These are phyloP conservation scores for Ophiodon elongatus DNA, from an alignment of 2,113 vertebrate species.

Conservation along the genomic window DNA sequence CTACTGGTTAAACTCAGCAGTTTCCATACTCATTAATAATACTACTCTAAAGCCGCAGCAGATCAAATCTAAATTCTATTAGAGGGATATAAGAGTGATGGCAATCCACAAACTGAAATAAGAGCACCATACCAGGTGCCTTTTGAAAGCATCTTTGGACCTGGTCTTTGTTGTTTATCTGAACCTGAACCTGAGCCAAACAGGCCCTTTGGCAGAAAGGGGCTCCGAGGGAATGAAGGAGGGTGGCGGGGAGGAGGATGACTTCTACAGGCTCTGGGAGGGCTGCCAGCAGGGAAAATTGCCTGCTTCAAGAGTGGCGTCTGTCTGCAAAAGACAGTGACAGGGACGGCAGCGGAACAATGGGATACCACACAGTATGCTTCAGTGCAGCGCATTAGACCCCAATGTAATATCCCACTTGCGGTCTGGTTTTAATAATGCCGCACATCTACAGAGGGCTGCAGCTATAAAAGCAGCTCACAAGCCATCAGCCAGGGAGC, in stretches of 20 bases:
- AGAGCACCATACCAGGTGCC: slow-evolving; percentile 67
- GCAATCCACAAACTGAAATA: slow-evolving; percentile 44
- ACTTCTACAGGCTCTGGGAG: slow-evolving; percentile 72
- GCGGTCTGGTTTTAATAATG: slow-evolving; percentile 68
- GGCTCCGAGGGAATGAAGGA: slow-evolving; percentile 50
- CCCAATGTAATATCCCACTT: slow-evolving; percentile 50
- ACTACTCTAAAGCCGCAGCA: slow-evolving; percentile 33
- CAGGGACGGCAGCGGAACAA: slow-evolving; percentile 40
- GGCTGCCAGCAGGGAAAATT: slow-evolving; percentile 59
- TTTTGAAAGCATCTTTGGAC: slow-evolving; percentile 74
- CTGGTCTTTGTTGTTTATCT: slow-evolving; percentile 63
- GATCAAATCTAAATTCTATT: slow-evolving; percentile 50
- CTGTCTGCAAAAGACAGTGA: slow-evolving; percentile 71
- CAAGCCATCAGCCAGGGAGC: slow-evolving; percentile 63
- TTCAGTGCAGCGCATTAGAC: slow-evolving; percentile 50
- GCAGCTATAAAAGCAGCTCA: slow-evolving; percentile 58
- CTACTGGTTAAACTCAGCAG: slow-evolving; percentile 18
- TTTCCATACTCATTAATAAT: slow-evolving; percentile 46
- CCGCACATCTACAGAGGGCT: slow-evolving; percentile 52
- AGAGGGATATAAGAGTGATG: slow-evolving; percentile 35
- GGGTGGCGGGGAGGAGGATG: slow-evolving; percentile 55
- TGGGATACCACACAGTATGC: slow-evolving; percentile 61
- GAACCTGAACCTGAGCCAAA: slow-evolving; percentile 66
- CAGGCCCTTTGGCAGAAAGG: slow-evolving; percentile 67
- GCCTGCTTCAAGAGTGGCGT: slow-evolving; percentile 60